Evolutionary conservation across 2,888 invertebrate species (phyloP).

Genomic region (Caenorhabditis panamensis): DNA sequence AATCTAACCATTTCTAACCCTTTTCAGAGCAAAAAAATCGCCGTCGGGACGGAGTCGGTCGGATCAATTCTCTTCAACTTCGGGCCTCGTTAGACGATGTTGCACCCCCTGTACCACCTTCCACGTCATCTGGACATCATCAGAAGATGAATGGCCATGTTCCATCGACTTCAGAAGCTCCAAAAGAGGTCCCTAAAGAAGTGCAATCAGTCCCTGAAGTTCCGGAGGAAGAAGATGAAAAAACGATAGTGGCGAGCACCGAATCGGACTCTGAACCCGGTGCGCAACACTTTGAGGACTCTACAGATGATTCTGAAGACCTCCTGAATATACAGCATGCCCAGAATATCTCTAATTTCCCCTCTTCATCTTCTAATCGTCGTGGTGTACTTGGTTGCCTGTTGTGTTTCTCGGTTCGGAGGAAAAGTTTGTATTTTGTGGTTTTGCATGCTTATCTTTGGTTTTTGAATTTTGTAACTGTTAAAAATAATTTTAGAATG

Average conservation of each 20-base stretch:
- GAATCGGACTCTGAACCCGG: conserved; percentile 48
- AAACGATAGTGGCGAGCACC: conserved; percentile 29
- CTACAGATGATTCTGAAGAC: too few species aligned
- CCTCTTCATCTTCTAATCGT: conserved; percentile 26
- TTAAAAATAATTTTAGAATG: too few species aligned
- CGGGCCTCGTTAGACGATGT: conserved; percentile 55
- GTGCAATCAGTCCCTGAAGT: conserved; percentile 10
- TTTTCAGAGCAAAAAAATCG: conserved; percentile 53
- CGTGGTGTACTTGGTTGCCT: conserved; percentile 32
- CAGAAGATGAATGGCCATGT: conserved; percentile 42
- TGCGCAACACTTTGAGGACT: conserved; percentile 10
- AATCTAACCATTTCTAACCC: background rate
- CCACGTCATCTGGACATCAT: background rate
- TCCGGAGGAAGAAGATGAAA: conserved; percentile 48
- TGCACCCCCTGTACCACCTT: conserved; percentile 23
- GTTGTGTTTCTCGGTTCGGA: conserved; percentile 22
- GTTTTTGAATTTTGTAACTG: too few species aligned
- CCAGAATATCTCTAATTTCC: too few species aligned
- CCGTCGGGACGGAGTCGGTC: conserved; percentile 51
- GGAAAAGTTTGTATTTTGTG: background rate
- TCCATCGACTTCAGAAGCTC: conserved; percentile 2
- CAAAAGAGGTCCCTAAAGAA: too few species aligned
- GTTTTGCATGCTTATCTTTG: background rate
- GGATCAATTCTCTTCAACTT: conserved; percentile 61
- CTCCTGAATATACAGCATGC: too few species aligned